Conservation (phyloP, 2,888 invertebrate genomes). For the Rhingia rostrata region DNA sequence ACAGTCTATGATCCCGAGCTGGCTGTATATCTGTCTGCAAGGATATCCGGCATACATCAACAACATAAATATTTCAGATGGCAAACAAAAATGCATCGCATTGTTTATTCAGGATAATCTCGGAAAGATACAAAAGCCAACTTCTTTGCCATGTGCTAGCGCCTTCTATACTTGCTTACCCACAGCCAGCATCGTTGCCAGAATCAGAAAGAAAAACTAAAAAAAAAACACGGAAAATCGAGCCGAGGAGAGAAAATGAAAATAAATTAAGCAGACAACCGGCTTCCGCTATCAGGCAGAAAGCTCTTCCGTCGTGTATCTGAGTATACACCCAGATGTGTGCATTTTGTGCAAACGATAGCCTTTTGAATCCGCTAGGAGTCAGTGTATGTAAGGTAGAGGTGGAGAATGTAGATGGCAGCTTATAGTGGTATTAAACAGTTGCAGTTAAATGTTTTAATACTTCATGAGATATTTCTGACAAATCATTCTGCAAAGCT, state of each 20-base stretch:
- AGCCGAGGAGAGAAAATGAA: conserved; percentile 59
- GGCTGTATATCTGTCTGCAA: conserved; percentile 39
- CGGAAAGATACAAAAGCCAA: conserved; percentile 46
- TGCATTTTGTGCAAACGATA: conserved; percentile 54
- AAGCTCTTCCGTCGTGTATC: conserved; percentile 47
- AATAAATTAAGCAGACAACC: conserved; percentile 69
- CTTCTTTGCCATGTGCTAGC: conserved; percentile 51
- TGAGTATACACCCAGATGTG: conserved; percentile 6
- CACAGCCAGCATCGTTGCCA: conserved; percentile 24
- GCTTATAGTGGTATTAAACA: not conserved
- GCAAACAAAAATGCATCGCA: conserved; percentile 64
- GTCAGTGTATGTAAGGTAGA: not conserved
- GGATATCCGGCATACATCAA: conserved; percentile 61
- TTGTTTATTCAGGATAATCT: conserved; percentile 65
- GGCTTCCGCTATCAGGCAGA: conserved; percentile 57
- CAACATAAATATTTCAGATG: conserved; percentile 58
- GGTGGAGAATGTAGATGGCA: conserved; percentile 6
- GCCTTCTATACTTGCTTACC: conserved; percentile 22
- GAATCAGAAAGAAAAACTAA: conserved; percentile 37
- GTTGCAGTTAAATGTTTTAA: conserved; percentile 1
- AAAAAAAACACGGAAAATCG: conserved; percentile 7
- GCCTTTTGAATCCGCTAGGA: conserved; percentile 37
- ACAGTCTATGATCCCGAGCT: conserved; percentile 20
- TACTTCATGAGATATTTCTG: not conserved
- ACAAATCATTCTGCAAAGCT: not conserved